These are phyloP conservation scores for Trichonephila clavata DNA, from an alignment of 1,140 invertebrate genomes.

Conservation along the genomic window DNA sequence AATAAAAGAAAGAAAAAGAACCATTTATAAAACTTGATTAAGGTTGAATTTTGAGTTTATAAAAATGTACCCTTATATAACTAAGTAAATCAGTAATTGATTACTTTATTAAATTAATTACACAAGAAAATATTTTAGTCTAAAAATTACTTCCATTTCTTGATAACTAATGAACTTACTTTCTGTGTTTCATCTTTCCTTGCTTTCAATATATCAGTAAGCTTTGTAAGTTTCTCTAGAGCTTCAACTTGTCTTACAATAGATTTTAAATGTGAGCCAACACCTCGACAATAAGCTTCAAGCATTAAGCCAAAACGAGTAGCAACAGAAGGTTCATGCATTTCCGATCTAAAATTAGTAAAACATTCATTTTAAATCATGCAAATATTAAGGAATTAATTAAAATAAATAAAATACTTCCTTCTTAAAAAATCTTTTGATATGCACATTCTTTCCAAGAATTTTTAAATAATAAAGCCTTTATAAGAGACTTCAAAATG, in stretches of 20 bases:
- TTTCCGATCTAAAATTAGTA: constrained; percentile 82
- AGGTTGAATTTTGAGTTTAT: background rate
- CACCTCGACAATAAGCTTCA: constrained; percentile 97
- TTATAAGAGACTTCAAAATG: too few relatives aligned
- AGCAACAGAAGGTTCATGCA: constrained; percentile 81
- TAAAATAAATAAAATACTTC: too few relatives aligned
- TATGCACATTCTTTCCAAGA: too few relatives aligned
- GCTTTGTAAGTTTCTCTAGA: constrained; percentile 91
- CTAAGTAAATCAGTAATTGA: too few relatives aligned
- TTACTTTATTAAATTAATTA: too few relatives aligned
- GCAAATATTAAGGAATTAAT: background rate
- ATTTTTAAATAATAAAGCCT: too few relatives aligned
- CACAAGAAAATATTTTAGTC: too few relatives aligned
- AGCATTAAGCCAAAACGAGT: constrained; percentile 94
- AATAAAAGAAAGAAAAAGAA: constrained; percentile 19
- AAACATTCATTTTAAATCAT: background rate
- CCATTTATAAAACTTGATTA: background rate
- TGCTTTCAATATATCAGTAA: constrained; percentile 83
- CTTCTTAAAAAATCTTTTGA: background rate
- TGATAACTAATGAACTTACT: constrained; percentile 74
- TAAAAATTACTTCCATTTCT: too few relatives aligned
- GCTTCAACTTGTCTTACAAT: constrained; percentile 93
- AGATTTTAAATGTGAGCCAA: constrained; percentile 90
- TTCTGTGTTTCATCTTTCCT: constrained; percentile 81
- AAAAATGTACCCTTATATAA: too few relatives aligned